Evolutionary conservation across 2,888 invertebrate species (phyloP), one percentile per base, ranked within the genome.

Genomic region (Omphaloscelis lunosa): DNA sequence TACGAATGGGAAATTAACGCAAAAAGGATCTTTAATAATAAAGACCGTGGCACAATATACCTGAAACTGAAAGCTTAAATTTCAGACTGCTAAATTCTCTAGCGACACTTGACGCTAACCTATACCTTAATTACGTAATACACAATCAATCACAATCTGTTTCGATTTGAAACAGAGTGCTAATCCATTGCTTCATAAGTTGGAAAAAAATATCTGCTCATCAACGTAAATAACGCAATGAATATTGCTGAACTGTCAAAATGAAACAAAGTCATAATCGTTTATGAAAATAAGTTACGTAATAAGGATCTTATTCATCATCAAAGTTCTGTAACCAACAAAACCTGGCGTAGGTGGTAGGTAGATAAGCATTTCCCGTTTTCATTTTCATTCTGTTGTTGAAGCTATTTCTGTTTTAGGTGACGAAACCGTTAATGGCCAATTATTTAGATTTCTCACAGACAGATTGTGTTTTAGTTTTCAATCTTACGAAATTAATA

Each of bases 401-500:
- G 45, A 53, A 67, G 62, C 41, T 86, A 82, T 82, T 85, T 86
- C 48, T 61, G 59, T 39, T 51, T 34, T 63, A 34, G 12, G 56
- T 83, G 73, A 74, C 29, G 86, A 86, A 73, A 83, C 29, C 62
- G 73, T 75, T 80, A 76, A 80, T 79, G 41, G 73, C 56, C 56
- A 75, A 80, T 77, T 72, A 79, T 77, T 76, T 71, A 65, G 59
- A 77, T 77, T 82, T 80, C 74, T 68, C 39, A 62, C 66, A 61
- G 45, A 76, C 65, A 69, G 53, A 77, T 79, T 74, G 71, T 75
- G 73, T 84, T 81, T 63, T 72, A 80, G 56, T 76, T 78, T 68
- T 41, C 68, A 71, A 72, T 77, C 68, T 83, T 86, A 53, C 74
- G 69, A 83, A 83, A 79, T 80, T 71, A 80, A 77, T 79, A 79